A percentile compares a stretch with the other conserved stretches of the same genome.
phyloP scores from a whole-genome alignment of 1,140 invertebrate genomes.

The Brachionus koreanus region DNA sequence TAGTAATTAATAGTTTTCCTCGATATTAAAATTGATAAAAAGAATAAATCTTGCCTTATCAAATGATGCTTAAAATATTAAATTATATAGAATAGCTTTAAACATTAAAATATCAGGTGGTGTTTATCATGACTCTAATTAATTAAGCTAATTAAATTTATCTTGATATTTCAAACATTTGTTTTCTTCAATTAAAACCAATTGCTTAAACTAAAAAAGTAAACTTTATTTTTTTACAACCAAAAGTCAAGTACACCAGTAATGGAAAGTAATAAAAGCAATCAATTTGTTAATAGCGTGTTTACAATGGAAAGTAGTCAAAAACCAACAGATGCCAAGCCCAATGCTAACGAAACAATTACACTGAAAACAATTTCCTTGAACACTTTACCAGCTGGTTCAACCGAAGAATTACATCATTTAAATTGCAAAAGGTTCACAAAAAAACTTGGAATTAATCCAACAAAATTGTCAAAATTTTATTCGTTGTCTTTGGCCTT shows the following conservation, averaged over 20 bases:
- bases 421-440: neutral
- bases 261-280: neutral
- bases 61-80: neutral
- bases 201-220: neutral
- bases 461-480: neutral
- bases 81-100: neutral
- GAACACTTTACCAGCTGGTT: conserved; percentile 1
- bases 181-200: neutral
- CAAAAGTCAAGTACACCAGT: neutral
- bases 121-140: neutral
- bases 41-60: neutral
- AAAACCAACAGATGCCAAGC: neutral
- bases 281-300: neutral
- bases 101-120: neutral
- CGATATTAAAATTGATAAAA: too few species aligned
- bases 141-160: conserved; percentile 7
- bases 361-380: conserved; percentile 8
- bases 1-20: too few species aligned
- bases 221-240: neutral
- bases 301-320: neutral
- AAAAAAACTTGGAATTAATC: conserved; percentile 3
- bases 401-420: neutral
- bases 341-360: neutral
- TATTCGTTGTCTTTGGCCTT: neutral
- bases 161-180: neutral